phyloP scores from a whole-genome alignment of 2,797 vertebrate genomes.

The Loriculus beryllinus region DNA sequence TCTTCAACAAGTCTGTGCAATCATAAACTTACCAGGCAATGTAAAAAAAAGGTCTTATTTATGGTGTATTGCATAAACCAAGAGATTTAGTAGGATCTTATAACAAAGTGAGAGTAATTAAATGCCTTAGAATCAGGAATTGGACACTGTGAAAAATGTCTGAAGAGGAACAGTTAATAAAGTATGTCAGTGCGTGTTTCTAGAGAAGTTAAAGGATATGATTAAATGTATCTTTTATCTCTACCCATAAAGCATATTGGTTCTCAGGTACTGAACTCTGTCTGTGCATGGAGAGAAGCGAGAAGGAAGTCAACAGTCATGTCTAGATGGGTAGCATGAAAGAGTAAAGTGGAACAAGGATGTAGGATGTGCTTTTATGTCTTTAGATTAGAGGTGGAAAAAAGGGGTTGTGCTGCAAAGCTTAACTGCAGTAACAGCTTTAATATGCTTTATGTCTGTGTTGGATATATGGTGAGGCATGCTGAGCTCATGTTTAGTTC shows the following conservation, averaged over 20 bases:
- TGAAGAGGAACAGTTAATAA: slow-evolving; percentile 31
- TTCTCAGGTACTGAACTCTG: background rate
- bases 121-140: background rate
- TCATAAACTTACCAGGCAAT: background rate
- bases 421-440: accelerated
- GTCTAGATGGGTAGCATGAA: background rate
- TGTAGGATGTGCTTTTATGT: background rate
- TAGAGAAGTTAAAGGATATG: background rate
- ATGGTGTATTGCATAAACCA: slow-evolving; percentile 11
- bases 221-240: slow-evolving; percentile 29
- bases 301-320: background rate
- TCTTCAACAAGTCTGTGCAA: background rate
- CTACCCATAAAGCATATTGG: background rate
- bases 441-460: background rate
- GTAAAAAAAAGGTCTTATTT: slow-evolving; percentile 17
- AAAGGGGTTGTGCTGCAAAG: background rate
- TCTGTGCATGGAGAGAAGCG: background rate
- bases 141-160: slow-evolving; percentile 11
- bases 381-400: background rate
- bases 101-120: slow-evolving; percentile 55
- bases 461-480: accelerated
- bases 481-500: background rate
- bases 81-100: slow-evolving; percentile 28
- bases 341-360: background rate
- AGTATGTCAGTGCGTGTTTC: background rate